Conservation (phyloP, 2,113 vertebrate genomes). For the Coptodon rendalli region DNA sequence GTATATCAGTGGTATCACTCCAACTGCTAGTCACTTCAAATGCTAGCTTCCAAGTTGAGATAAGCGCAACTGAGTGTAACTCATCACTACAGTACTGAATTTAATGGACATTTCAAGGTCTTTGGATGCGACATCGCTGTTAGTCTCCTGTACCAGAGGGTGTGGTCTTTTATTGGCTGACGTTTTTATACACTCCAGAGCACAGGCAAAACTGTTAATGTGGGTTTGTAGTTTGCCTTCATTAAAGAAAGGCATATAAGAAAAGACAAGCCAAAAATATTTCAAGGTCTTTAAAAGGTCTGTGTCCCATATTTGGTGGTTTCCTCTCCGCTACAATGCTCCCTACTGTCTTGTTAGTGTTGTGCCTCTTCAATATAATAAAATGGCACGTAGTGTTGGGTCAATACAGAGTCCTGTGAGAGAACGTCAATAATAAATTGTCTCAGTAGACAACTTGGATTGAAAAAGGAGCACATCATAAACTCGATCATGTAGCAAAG, state of each 20-base stretch:
- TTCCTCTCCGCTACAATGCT: background rate
- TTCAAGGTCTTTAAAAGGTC: background rate
- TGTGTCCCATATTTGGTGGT: background rate
- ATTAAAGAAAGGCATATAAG: background rate
- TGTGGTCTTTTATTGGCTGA: background rate
- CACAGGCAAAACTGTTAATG: background rate
- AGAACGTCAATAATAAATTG: background rate
- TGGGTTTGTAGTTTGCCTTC: background rate
- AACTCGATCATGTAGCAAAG: background rate
- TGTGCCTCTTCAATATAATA: background rate
- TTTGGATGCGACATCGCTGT: background rate
- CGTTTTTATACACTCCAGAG: background rate
- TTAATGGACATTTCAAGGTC: background rate
- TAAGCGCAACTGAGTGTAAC: rapidly evolving
- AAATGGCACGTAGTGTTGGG: conserved; percentile 6
- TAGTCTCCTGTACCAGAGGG: background rate
- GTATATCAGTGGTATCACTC: background rate
- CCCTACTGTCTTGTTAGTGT: conserved; percentile 17
- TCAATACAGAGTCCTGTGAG: conserved; percentile 16
- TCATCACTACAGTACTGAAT: background rate
- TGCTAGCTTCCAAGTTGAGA: background rate
- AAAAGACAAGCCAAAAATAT: background rate
- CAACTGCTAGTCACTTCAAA: background rate
- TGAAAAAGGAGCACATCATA: background rate
- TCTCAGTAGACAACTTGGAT: background rate